Evolutionary conservation across 2,113 vertebrate species (phyloP).

Genomic region (Elephantulus edwardii): DNA sequence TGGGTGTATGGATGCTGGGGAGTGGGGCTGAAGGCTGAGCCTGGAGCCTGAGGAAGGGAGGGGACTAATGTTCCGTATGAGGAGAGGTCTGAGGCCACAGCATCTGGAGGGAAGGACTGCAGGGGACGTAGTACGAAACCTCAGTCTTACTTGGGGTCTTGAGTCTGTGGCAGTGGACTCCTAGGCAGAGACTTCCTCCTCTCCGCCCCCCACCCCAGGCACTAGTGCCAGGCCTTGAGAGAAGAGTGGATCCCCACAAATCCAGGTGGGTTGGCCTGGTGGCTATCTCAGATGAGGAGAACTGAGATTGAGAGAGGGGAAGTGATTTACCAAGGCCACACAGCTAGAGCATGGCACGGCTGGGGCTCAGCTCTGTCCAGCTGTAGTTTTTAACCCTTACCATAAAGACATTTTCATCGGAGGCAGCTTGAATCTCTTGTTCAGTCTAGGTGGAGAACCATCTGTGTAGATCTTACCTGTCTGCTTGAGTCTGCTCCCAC

Average conservation of each 20-base stretch:
- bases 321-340: rapidly evolving
- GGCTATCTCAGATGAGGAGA: background rate
- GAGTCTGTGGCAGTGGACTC: background rate
- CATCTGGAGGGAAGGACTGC: no score
- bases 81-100: background rate
- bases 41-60: background rate
- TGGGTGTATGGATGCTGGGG: background rate
- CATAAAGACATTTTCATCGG: background rate
- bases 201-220: rapidly evolving
- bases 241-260: background rate
- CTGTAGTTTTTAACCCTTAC: background rate
- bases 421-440: background rate
- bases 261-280: rapidly evolving
- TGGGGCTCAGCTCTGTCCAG: background rate
- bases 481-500: background rate
- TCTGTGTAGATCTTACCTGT: background rate
- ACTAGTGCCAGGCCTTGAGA: background rate
- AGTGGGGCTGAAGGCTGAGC: background rate
- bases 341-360: background rate
- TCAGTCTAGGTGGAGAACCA: background rate
- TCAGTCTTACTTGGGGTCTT: background rate
- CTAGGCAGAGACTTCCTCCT: background rate
- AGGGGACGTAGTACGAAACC: background rate
- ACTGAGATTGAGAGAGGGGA: background rate
- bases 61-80: background rate